Evolutionary conservation across 2,113 vertebrate genomes (phyloP), one percentile per base, ranked within the genome.

Genomic region (Chloebia gouldiae): DNA sequence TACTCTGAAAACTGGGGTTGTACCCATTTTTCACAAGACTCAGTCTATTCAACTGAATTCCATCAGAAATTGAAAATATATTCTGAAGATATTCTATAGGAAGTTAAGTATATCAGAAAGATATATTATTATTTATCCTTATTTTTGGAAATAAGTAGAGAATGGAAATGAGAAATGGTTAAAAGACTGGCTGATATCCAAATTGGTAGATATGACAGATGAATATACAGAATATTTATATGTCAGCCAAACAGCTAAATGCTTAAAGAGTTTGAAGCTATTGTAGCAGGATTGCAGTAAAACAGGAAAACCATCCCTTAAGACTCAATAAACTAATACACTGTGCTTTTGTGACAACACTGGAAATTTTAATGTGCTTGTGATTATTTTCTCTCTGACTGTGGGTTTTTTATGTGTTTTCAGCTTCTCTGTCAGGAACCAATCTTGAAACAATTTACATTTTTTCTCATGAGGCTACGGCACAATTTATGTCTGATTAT

Each of bases 381-480:
- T 9, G 27, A 61, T 91, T 87, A 20, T 65, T 31, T 78, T 56
- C 10, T 79, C 33, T 90, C 64, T 88, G 40, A 94, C 23, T 51
- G 2, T 83, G 60, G 6, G 8, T 20, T 24, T 90, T 89, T 54
- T 71, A n/a, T 79, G 90, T 76, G 35, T 88, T 96, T 91, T 76
- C 95, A 99, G 99, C 97, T 95, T 96, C 97, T 49, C 66, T 99
- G 49, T 98, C 97, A 53, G 99, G 99, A 77, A 95, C 72, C 44
- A 56, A 86, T 83, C 93, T 97, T 69, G 98, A 97, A 39, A 98
- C 91, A 7, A 81, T 98, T 73, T 97, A 98, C 97, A 97, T 99
- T 60, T 97, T 99, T 93, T 98, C 98, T 44, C 95, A 99, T 94
- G 95, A 98, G 92, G 98, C 97, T 60, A 99, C 98, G 8, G 97